Evolutionary conservation across 92 coral and sea anemone species (phyloP).

Genomic region (Nematostella vectensis): DNA sequence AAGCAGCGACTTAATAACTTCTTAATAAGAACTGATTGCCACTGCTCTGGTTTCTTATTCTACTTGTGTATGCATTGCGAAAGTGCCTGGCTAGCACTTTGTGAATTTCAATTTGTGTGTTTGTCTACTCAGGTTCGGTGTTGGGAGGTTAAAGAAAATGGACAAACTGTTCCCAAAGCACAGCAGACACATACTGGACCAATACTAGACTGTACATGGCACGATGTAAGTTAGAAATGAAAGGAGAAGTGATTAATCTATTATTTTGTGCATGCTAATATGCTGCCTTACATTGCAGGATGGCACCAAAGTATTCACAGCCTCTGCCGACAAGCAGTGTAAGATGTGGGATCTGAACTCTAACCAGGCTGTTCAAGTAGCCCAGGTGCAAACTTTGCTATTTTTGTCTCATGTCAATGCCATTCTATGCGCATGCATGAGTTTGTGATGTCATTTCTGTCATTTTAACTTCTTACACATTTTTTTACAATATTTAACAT

Average conservation of each 20-base stretch:
- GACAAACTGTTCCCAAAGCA: constrained; percentile 84
- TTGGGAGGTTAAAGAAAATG: constrained; percentile 93
- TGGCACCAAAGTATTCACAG: constrained; percentile 97
- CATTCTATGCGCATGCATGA: too few relatives aligned
- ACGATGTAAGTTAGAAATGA: constrained; percentile 58
- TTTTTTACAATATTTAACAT: not conserved
- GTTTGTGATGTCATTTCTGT: not conserved
- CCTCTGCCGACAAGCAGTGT: constrained; percentile 87
- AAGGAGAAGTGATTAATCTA: not conserved
- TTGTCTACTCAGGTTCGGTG: constrained; percentile 76
- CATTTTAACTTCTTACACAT: not conserved
- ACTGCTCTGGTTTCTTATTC: too few relatives aligned
- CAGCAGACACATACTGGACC: constrained; percentile 91
- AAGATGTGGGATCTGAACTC: constrained; percentile 95
- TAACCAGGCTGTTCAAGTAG: constrained; percentile 86
- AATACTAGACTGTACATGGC: constrained; percentile 90
- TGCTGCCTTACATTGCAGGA: too few relatives aligned
- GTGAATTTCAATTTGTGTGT: too few relatives aligned
- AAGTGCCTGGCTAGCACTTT: too few relatives aligned
- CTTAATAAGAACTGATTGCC: too few relatives aligned
- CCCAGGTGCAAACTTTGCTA: constrained; percentile 59
- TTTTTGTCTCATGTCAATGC: too few relatives aligned
- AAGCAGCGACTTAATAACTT: too few relatives aligned
- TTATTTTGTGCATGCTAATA: too few relatives aligned
- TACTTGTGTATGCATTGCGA: too few relatives aligned